Evolutionary conservation across 2,797 vertebrate genomes (phyloP).

Genomic region (Carduelis carduelis): DNA sequence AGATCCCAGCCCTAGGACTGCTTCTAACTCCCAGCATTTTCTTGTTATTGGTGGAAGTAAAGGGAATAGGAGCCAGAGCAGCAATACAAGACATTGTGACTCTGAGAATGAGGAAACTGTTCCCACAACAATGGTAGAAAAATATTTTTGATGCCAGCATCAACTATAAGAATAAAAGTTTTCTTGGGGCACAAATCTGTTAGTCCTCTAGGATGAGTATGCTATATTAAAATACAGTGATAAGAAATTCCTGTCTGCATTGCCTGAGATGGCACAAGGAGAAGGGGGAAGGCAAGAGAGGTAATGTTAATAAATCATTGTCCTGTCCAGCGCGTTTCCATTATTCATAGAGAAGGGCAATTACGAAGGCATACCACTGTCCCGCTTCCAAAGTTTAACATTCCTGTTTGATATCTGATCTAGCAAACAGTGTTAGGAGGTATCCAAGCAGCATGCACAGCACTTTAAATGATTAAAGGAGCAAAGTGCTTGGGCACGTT

Average conservation of each 20-base stretch:
- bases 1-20: not conserved
- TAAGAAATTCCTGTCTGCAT: conserved; percentile 18
- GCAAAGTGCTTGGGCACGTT: conserved; percentile 43
- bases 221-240: conserved; percentile 16
- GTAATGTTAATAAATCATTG: conserved; percentile 59
- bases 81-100: not conserved
- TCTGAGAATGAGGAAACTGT: not conserved
- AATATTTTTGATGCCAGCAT: not conserved
- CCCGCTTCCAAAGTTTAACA: conserved; percentile 55
- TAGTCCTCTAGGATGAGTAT: conserved; percentile 44
- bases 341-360: conserved; percentile 68
- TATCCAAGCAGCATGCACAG: conserved; percentile 50
- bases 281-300: not conserved
- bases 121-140: conserved; percentile 10
- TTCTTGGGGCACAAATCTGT: not conserved
- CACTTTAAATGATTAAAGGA: conserved; percentile 56
- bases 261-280: not conserved
- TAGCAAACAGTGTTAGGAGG: conserved; percentile 69
- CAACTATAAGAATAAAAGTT: not conserved
- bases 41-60: not conserved
- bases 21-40: not conserved
- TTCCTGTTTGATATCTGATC: conserved; percentile 66
- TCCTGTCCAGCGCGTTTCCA: conserved; percentile 59
- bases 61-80: not conserved
- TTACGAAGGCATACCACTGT: conserved; percentile 67